phyloP scores from a whole-genome alignment of 2,888 invertebrate genomes.

The Escarpia spicata region DNA sequence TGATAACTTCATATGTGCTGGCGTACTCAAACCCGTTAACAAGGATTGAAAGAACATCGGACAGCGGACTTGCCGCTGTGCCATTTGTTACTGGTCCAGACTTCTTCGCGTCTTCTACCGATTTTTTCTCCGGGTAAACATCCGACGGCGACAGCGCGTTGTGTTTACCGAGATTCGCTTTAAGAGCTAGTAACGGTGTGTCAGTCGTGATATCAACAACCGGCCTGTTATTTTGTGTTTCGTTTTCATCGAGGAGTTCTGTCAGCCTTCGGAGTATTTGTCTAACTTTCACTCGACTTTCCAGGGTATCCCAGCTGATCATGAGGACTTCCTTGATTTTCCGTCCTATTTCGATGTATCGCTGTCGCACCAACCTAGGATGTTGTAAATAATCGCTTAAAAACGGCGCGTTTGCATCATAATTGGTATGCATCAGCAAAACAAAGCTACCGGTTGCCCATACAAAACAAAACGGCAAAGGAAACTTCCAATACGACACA shows the following conservation, averaged over 20 bases:
- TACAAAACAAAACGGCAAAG: background rate
- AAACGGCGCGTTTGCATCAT: background rate
- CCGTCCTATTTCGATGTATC: background rate
- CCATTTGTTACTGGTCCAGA: background rate
- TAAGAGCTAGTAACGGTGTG: no score
- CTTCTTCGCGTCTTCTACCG: background rate
- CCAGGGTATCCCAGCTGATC: background rate
- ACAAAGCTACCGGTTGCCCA: background rate
- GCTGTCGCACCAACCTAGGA: background rate
- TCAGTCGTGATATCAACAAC: no score
- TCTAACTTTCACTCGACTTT: no score
- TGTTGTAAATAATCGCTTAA: background rate
- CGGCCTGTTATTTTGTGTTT: no score
- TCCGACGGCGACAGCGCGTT: background rate
- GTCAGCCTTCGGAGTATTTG: no score
- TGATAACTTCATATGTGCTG: no score
- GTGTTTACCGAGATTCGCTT: background rate
- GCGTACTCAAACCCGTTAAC: no score
- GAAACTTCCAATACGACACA: background rate
- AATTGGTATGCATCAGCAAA: background rate
- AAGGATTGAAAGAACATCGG: background rate
- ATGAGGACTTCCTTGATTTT: background rate
- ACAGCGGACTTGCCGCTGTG: background rate
- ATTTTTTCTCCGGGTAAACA: background rate
- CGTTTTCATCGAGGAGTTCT: no score